Conservation (phyloP, 2,113 vertebrate species). For the Mormyrus lacerda region DNA sequence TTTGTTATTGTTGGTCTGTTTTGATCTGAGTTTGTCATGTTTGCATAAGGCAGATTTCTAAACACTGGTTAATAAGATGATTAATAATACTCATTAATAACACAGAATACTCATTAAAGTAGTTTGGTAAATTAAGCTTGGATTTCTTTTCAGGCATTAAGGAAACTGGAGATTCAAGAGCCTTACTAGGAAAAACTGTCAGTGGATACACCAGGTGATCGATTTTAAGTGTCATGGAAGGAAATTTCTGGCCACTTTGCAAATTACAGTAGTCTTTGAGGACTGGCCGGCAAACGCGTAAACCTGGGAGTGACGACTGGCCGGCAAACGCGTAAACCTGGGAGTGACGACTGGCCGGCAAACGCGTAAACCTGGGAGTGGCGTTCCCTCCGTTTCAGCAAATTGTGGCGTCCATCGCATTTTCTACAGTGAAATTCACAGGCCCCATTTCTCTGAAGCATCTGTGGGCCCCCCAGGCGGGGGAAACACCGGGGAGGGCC, state of each 20-base stretch:
- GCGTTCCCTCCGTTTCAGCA: slow-evolving; percentile 30
- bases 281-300: no score
- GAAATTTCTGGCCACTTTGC: slow-evolving; percentile 51
- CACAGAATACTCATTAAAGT: slow-evolving; percentile 56
- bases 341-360: no score
- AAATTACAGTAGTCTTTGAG: slow-evolving; percentile 56
- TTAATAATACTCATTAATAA: slow-evolving; percentile 18
- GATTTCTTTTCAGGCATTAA: slow-evolving; percentile 55
- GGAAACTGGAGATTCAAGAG: slow-evolving; percentile 33
- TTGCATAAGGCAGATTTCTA: not conserved
- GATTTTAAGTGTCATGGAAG: slow-evolving; percentile 42
- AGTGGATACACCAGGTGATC: slow-evolving; percentile 37
- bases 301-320: no score
- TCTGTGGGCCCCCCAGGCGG: slow-evolving; percentile 59
- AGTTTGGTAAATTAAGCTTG: slow-evolving; percentile 47
- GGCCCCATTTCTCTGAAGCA: slow-evolving; percentile 34
- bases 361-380: slow-evolving; percentile 46
- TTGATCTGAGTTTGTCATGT: not conserved
- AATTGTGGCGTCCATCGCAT: slow-evolving; percentile 49
- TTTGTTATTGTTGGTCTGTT: not conserved
- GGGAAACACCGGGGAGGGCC: slow-evolving; percentile 45
- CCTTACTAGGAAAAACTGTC: slow-evolving; percentile 34
- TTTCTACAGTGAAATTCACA: slow-evolving; percentile 43
- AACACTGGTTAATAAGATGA: not conserved
- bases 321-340: no score